Evolutionary conservation across 2,113 vertebrate species (phyloP), one percentile per base, ranked within the genome.

Genomic region (Eulemur rufifrons): DNA sequence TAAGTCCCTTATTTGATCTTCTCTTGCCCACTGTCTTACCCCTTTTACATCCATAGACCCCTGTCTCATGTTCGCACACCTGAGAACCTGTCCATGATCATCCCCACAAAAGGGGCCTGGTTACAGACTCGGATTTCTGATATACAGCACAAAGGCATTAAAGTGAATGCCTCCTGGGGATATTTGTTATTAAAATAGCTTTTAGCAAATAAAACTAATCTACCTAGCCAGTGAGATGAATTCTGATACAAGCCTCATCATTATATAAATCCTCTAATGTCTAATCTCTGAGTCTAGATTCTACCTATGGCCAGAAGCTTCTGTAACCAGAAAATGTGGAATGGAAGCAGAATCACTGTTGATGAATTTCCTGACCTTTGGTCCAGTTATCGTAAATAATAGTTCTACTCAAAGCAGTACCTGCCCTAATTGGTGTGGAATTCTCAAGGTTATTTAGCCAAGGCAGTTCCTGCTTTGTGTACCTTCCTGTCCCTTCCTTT

Each of bases 181-280:
- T 76, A 50, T 84, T 78, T 94, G 68, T 89, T 95, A 80, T 83
- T 89, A 84, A 89, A 93, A 73, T 20, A 87, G 5, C 23, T 82
- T 50, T 85, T 63, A 80, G 69, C 77, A 82, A 95, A 68, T 68
- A 81, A 94, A 89, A 69, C 34, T 47, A 81, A 54, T 77, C 27
- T 50, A 85, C 18, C 29, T 86, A 78, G 54, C 63, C 25, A 71
- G 17, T 91, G 37, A 84, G 47, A 52, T 83, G 73, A 89, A 87
- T 76, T 76, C 47, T 76, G 25, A 71, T 73, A 23, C 25, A 59
- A 86, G 21, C 29, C 63, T 29, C n/a, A 50, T 61, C 52, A 11
- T 69, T 89, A 59, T 4, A 50, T 85, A 71, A 89, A 15, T 89
- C 56, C 42, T 59, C 18, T 89, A 59, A 52, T 80, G 59, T 47